Evolutionary conservation across 2,797 vertebrate genomes (phyloP).

Genomic region (Esox lucius): DNA sequence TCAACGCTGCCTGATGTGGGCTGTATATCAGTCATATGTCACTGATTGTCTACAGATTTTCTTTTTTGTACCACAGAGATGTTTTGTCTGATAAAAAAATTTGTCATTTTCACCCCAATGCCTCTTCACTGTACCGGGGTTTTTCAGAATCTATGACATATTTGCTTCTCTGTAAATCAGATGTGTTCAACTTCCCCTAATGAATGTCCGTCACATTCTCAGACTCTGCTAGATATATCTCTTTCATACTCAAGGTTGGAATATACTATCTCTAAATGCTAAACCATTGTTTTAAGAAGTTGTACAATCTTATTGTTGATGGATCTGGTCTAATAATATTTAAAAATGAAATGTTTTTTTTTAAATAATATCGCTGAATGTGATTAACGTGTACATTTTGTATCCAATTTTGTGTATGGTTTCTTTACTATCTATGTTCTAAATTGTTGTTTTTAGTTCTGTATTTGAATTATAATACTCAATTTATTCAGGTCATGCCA

Average conservation of each 20-base stretch:
- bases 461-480: slow-evolving; percentile 27
- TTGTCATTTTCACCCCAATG: background rate
- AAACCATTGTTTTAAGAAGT: slow-evolving; percentile 18
- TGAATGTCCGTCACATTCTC: slow-evolving; percentile 5
- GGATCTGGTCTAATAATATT: slow-evolving; percentile 15
- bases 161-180: background rate
- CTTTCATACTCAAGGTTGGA: background rate
- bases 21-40: background rate
- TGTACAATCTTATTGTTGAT: slow-evolving; percentile 14
- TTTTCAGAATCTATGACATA: background rate
- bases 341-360: slow-evolving; percentile 29
- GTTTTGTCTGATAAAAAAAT: too few species aligned
- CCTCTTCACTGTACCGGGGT: background rate
- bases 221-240: background rate
- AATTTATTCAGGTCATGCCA: slow-evolving; percentile 32
- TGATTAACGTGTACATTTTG: slow-evolving; percentile 61
- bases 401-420: slow-evolving; percentile 53
- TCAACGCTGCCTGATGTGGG: too few species aligned
- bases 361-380: slow-evolving; percentile 20
- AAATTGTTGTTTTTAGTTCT: slow-evolving; percentile 14
- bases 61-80: too few species aligned
- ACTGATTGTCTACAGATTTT: too few species aligned
- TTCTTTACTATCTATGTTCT: too few species aligned
- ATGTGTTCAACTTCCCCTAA: slow-evolving; percentile 2
- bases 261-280: slow-evolving; percentile 1